Evolutionary conservation across 1,140 invertebrate species (phyloP).

Genomic region (Eumaeus atala): DNA sequence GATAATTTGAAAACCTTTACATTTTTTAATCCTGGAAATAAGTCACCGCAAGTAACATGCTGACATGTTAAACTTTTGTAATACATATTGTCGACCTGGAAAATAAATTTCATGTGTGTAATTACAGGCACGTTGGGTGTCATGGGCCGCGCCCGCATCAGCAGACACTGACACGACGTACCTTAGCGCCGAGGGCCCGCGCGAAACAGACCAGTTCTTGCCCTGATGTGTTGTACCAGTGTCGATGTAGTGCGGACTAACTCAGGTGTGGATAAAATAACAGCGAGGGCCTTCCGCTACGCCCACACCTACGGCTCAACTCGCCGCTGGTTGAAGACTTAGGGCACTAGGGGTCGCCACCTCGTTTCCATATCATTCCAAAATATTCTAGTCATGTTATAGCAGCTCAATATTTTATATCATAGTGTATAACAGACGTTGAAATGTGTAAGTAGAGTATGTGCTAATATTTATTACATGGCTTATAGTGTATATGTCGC

Average conservation of each 20-base stretch:
- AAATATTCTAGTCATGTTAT: conserved; percentile 33
- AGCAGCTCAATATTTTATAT: conserved; percentile 13
- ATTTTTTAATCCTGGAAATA: too few relatives aligned
- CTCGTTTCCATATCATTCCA: conserved; percentile 27
- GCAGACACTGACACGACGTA: conserved; percentile 57
- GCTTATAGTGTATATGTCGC: too few relatives aligned
- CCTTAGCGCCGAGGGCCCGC: conserved; percentile 45
- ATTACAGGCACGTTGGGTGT: conserved; percentile 44
- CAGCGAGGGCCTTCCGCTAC: too few relatives aligned
- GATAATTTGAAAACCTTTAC: too few relatives aligned
- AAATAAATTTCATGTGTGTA: neutral
- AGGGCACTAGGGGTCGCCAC: neutral
- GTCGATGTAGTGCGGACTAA: too few relatives aligned
- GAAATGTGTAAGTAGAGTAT: too few relatives aligned
- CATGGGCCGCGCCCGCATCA: conserved; percentile 49
- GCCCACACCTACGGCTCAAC: neutral
- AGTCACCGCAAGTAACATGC: too few relatives aligned
- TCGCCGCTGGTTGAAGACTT: too few relatives aligned
- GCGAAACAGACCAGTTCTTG: conserved; percentile 42
- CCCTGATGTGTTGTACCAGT: conserved; percentile 29
- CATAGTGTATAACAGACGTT: too few relatives aligned
- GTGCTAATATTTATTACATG: too few relatives aligned
- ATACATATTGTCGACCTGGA: too few relatives aligned
- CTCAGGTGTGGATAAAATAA: too few relatives aligned
- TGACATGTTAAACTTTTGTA: neutral